A percentile compares a stretch with the other conserved stretches of the same genome.
Conservation (phyloP, 2,888 invertebrate species). For the Calliscelio sp. region DNA sequence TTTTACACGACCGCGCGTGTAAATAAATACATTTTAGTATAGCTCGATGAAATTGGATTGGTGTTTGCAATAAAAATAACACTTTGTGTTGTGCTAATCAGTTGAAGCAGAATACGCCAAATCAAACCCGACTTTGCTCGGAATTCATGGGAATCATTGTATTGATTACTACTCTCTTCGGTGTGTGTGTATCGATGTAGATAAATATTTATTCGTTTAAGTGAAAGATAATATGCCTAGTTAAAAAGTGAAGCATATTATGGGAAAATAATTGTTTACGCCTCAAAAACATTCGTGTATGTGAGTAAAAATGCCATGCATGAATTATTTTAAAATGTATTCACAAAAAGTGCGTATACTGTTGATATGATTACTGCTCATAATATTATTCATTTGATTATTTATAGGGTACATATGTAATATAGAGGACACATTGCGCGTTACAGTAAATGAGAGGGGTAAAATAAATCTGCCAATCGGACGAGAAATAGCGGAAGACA, state of each 20-base stretch:
- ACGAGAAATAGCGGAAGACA: too few relatives aligned
- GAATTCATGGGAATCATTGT: constrained; percentile 44
- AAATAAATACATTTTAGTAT: neutral
- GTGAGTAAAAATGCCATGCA: too few relatives aligned
- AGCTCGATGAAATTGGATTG: neutral
- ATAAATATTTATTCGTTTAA: constrained; percentile 52
- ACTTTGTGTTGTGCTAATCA: neutral
- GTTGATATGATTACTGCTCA: neutral
- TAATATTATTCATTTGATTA: neutral
- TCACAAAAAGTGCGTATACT: neutral
- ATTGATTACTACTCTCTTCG: constrained; percentile 43
- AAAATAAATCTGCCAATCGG: too few relatives aligned
- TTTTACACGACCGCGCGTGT: neutral
- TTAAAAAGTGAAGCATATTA: constrained; percentile 10
- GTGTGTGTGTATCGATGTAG: constrained; percentile 10
- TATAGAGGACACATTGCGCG: too few relatives aligned
- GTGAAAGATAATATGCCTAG: constrained; percentile 20
- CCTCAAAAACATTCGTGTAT: too few relatives aligned
- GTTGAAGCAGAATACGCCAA: constrained; percentile 31
- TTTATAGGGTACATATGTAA: too few relatives aligned
- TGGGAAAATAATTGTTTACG: constrained; percentile 1
- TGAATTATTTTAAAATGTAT: too few relatives aligned
- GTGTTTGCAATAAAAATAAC: constrained; percentile 26
- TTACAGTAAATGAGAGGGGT: too few relatives aligned
- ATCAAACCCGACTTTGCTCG: constrained; percentile 39